A percentile compares a stretch with the other conserved stretches of the same genome.
Evolutionary conservation across 1,140 invertebrate genomes (phyloP).

Genomic region (Trigoniulus corallinus): DNA sequence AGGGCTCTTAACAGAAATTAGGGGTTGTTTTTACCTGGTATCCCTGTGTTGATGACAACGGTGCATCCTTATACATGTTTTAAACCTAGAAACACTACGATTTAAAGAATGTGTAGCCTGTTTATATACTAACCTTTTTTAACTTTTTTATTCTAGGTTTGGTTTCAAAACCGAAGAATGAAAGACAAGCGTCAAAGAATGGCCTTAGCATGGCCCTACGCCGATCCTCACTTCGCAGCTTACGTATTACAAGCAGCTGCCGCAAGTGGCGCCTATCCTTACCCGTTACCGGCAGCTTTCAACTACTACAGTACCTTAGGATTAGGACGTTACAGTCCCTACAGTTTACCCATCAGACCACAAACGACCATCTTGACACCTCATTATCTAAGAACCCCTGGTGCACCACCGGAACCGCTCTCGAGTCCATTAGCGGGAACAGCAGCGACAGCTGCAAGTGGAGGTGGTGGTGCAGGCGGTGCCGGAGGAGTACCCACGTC

Average conservation of each 20-base stretch:
- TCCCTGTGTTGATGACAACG: no score
- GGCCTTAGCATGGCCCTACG: constrained; percentile 85
- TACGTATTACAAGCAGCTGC: constrained; percentile 77
- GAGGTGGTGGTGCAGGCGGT: background rate
- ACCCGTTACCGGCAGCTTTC: constrained; percentile 18
- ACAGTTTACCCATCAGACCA: constrained; percentile 12
- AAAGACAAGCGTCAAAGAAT: constrained; percentile 92
- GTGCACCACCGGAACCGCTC: background rate
- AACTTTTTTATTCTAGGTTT: constrained; percentile 57
- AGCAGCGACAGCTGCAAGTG: background rate
- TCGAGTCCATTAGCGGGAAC: background rate
- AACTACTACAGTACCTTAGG: constrained; percentile 14
- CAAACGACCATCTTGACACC: constrained; percentile 9
- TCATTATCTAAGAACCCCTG: background rate
- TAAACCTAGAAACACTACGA: no score
- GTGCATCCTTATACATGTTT: no score
- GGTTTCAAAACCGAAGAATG: constrained; percentile 99
- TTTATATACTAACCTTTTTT: no score
- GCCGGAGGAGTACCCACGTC: background rate
- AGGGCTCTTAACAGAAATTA: no score
- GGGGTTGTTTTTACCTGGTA: no score
- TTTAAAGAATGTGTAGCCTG: no score
- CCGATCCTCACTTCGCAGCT: constrained; percentile 77
- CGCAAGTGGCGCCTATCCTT: constrained; percentile 29
- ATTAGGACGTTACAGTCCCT: constrained; percentile 11